Conservation (phyloP, 2,797 vertebrate genomes). For the Smutsia gigantea region DNA sequence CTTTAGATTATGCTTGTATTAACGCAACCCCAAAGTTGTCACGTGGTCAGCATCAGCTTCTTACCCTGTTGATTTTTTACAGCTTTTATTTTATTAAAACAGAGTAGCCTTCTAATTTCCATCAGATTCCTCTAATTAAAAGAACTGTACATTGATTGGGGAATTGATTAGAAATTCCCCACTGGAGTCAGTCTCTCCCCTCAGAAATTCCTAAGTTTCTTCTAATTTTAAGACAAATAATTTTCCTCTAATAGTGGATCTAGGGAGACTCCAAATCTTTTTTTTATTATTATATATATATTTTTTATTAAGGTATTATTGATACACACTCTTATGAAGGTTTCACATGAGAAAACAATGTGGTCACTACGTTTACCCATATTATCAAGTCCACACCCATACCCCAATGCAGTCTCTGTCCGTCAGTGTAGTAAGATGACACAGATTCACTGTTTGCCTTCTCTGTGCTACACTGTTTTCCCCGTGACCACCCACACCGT, state of each 20-base stretch:
- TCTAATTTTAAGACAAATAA: conserved; percentile 25
- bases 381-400: too few relatives aligned
- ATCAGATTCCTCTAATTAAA: background rate
- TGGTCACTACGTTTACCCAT: too few relatives aligned
- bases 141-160: background rate
- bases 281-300: too few relatives aligned
- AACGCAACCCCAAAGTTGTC: background rate
- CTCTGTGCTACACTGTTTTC: too few relatives aligned
- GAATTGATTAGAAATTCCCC: background rate
- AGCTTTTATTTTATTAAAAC: background rate
- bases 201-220: background rate
- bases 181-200: background rate
- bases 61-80: background rate
- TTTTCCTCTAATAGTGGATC: background rate
- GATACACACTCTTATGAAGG: too few relatives aligned
- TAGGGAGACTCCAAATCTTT: background rate
- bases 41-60: background rate
- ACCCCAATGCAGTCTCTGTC: too few relatives aligned
- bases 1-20: background rate
- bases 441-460: too few relatives aligned
- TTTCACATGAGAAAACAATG: too few relatives aligned
- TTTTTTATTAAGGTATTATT: too few relatives aligned
- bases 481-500: too few relatives aligned
- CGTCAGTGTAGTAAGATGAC: too few relatives aligned
- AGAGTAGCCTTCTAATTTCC: background rate